Evolutionary conservation across 1,140 invertebrate genomes (phyloP).

Genomic region (Mesaphorura yosii): DNA sequence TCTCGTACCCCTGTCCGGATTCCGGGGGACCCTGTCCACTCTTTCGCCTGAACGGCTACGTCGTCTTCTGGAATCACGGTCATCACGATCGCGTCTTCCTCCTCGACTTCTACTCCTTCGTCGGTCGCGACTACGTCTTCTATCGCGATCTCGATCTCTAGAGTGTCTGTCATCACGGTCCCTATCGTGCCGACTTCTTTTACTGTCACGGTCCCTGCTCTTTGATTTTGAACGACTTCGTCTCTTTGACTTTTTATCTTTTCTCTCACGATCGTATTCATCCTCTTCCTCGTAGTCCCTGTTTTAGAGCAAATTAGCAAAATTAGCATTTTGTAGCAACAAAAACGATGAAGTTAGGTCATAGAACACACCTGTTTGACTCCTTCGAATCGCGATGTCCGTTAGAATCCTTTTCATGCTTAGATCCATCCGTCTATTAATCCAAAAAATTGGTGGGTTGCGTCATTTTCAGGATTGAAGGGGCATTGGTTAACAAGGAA

Average conservation of each 20-base stretch:
- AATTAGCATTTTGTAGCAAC: no score
- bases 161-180: slow-evolving; percentile 27
- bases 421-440: no score
- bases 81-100: slow-evolving; percentile 32
- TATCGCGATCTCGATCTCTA: slow-evolving; percentile 26
- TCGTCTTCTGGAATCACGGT: slow-evolving; percentile 35
- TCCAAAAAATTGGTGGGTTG: no score
- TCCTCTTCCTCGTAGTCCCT: no score
- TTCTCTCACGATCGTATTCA: neutral
- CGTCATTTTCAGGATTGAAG: no score
- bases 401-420: no score
- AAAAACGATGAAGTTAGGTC: no score
- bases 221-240: neutral
- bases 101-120: slow-evolving; percentile 9
- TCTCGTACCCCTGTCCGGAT: slow-evolving; percentile 38
- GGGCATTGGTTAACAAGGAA: no score
- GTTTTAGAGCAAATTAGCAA: no score
- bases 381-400: no score
- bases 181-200: slow-evolving; percentile 27
- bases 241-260: neutral
- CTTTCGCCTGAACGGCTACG: slow-evolving; percentile 32
- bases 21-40: slow-evolving; percentile 34
- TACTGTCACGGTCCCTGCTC: neutral
- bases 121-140: slow-evolving; percentile 25
- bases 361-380: no score